Evolutionary conservation across 2,888 invertebrate genomes (phyloP), one percentile per base, ranked within the genome.

Genomic region (Psococerastis gibbosa): DNA sequence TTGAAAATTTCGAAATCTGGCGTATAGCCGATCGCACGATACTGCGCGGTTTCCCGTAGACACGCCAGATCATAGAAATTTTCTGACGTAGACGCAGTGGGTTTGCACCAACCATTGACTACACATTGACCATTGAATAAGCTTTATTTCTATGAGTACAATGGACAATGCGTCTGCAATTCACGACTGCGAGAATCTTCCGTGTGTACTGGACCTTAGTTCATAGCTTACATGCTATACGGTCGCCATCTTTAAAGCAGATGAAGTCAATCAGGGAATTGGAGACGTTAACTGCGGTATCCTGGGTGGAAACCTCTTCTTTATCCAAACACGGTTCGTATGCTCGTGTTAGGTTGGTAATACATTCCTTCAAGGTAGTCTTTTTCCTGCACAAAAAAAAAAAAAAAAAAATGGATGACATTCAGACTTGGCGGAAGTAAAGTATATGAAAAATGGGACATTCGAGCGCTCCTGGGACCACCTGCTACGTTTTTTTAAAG

Each of bases 221-320:
- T 27, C 11, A 11, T 27, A 48, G 69, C 76, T 68, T 59, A 80
- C 80, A 63, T 1, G 84, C 83, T 52, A 85, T 78, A 51, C 83
- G 72, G 57, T 84, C 83, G 6, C 84, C 84, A 52, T 82, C 80
- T 53, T 83, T 82, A 54, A 68, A 74, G 56, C 85, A 85, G 18
- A 79, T 64, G 56, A 85, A 85, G 50, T 75, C 71, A 0, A 76
- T 63, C 1, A 84, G 61, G 48, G 78, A 76, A 31, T 75, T 69
- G 0, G 80, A 68, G 31, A 82, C 71, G 50, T 78, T 77, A 54
- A 73, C 62, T 1, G 77, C 58, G 1, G 71, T 69, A 47, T 70
- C 68, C 41, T 75, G 66, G 44, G 70, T 73, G 2, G 68, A 65
- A 41, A 65, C 67, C 54, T 84, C 83, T 1, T 69, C 62, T 0